Evolutionary conservation across 2,113 vertebrate genomes (phyloP), one percentile per base, ranked within the genome.

Genomic region (Lutjanus erythropterus): DNA sequence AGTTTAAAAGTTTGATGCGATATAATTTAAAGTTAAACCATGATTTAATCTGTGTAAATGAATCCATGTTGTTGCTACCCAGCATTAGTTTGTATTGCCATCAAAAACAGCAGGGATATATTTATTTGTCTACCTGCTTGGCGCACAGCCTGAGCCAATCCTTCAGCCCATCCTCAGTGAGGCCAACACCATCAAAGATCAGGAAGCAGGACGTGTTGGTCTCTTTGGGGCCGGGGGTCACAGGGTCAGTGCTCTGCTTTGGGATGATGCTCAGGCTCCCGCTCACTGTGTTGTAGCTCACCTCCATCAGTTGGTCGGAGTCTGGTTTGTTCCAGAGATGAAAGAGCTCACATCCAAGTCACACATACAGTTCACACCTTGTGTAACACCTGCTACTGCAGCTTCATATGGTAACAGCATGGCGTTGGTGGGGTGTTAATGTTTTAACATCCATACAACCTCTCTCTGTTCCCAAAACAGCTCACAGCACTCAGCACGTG

Each of bases 141-240:
- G 96, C 94, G 16, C 97, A 97, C 78, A 96, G 95, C 52, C 97
- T 93, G 41, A 99, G 96, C 98, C 97, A 99, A 74, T 97, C 96
- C 90, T 98, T 98, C 44, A 99, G 85, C n/a, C 90, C 95, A 0
- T 97, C 96, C 89, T 96, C 96, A 46, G 96, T 96, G 55, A 99
- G 94, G 62, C 95, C 96, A 67, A 97, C 96, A 61, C 98, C 97
- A 21, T 97, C 88, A 78, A 98, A 97, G 35, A 97, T 84, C 15
- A 99, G 94, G 94, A 96, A 97, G 81, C 83, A 96, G 70, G 95
- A 89, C 35, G 94, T 2, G 90, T 82, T 7, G 71, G 90, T 75
- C 66, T 89, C 85, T 33, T 23, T 53, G 80, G 58, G 75, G 86
- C 0, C 52, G 86, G 76, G 93, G 93, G 49, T 59, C 78, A 35